A percentile compares a stretch with the other conserved stretches of the same genome.
Conservation (phyloP, 2,888 invertebrate species). For the Penaeus monodon region DNA sequence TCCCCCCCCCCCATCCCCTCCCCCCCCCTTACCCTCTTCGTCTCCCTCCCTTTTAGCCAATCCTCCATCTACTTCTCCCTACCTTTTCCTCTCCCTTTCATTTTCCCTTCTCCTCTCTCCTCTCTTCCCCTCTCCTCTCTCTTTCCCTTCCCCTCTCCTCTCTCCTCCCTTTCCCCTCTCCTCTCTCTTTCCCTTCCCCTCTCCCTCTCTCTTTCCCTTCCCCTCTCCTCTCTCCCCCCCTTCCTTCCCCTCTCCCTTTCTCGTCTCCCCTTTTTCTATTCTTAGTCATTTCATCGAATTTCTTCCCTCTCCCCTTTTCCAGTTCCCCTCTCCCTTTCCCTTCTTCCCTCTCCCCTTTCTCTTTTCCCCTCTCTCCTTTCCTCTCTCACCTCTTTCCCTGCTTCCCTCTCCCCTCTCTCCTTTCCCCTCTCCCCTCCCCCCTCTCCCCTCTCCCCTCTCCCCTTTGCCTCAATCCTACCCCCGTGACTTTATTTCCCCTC, state of each 20-base stretch:
- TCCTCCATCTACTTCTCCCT: background rate
- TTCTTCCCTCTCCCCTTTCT: background rate
- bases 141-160: background rate
- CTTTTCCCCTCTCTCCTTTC: background rate
- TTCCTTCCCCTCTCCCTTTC: no score
- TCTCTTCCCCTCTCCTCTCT: no score
- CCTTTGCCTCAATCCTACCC: background rate
- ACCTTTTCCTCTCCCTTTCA: background rate
- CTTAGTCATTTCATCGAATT: no score
- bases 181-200: background rate
- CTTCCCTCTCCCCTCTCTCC: background rate
- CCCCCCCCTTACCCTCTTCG: accelerated
- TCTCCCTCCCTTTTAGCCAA: background rate
- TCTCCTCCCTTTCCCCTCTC: background rate
- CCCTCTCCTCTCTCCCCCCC: background rate
- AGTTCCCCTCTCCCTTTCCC: background rate
- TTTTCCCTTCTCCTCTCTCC: no score
- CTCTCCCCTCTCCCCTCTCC: background rate
- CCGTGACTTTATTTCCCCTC: background rate
- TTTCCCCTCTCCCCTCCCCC: background rate
- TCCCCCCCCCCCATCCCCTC: no score
- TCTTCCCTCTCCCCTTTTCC: background rate
- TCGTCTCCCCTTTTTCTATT: background rate
- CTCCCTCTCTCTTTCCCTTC: background rate
- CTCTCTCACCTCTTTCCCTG: background rate